These are phyloP conservation scores for Mustelus asterias DNA, from an alignment of 2,113 vertebrate species.

Conservation along the genomic window DNA sequence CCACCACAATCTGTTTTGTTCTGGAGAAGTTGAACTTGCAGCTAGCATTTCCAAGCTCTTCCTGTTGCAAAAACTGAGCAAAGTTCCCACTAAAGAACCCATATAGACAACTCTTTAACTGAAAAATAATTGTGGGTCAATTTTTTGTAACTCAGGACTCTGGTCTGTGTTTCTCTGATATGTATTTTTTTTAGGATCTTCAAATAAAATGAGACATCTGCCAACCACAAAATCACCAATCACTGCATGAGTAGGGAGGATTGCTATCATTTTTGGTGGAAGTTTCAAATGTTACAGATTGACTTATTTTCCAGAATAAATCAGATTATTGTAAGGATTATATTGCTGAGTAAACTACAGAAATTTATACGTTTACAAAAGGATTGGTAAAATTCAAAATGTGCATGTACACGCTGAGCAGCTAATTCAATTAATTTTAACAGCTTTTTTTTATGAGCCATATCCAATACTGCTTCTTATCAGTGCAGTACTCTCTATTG, in stretches of 20 bases:
- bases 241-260: not conserved
- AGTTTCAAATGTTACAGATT: not conserved
- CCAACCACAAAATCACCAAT: not conserved
- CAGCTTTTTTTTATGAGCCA: not conserved
- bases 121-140: not conserved
- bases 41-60: not conserved
- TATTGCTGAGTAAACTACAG: not conserved
- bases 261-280: not conserved
- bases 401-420: not conserved
- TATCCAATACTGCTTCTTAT: not conserved
- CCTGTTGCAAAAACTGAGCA: not conserved
- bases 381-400: not conserved
- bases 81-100: not conserved
- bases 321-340: not conserved
- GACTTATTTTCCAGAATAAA: conserved; percentile 15
- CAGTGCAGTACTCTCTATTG: not conserved
- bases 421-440: not conserved
- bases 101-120: not conserved
- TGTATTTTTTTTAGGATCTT: not conserved
- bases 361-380: conserved; percentile 5
- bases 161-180: not conserved
- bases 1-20: not conserved
- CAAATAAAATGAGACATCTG: not conserved
- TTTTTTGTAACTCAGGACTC: not conserved
- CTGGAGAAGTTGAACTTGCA: not conserved